phyloP scores from a whole-genome alignment of 1,140 invertebrate species.

The Orussus abietinus region DNA sequence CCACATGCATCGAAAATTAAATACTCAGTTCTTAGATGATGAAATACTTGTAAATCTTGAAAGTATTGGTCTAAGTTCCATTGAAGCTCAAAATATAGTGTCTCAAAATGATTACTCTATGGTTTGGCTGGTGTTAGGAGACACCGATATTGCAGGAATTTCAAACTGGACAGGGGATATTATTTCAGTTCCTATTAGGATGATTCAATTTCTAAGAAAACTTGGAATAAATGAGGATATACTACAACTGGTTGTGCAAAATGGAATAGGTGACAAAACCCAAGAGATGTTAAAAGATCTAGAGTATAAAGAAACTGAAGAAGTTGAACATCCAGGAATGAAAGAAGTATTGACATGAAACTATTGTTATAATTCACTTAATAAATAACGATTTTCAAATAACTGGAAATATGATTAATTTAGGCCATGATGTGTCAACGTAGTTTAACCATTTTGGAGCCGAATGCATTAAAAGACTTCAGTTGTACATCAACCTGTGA shows the following conservation, averaged over 20 bases:
- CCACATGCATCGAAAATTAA: conserved; percentile 9
- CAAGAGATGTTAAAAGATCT: conserved; percentile 22
- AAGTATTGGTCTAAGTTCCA: conserved; percentile 13
- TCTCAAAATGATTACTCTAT: conserved; percentile 15
- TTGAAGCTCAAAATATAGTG: conserved; percentile 15
- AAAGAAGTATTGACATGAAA: neutral
- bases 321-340: conserved; percentile 1
- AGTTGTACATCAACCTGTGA: no score
- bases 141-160: conserved; percentile 22
- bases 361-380: neutral
- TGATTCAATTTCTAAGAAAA: conserved; percentile 18
- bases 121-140: conserved; percentile 16
- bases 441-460: conserved; percentile 1
- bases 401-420: neutral
- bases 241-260: conserved; percentile 15
- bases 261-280: conserved; percentile 21
- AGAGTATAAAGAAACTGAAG: conserved; percentile 16
- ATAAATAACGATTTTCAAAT: no score
- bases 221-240: conserved; percentile 18
- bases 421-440: conserved; percentile 2
- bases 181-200: conserved; percentile 3
- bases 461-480: no score
- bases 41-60: conserved; percentile 20
- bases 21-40: neutral
- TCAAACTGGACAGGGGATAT: conserved; percentile 18